A percentile compares a stretch with the other conserved stretches of the same genome.
Evolutionary conservation across 1,140 invertebrate species (phyloP).

Genomic region (Heliconius congener): DNA sequence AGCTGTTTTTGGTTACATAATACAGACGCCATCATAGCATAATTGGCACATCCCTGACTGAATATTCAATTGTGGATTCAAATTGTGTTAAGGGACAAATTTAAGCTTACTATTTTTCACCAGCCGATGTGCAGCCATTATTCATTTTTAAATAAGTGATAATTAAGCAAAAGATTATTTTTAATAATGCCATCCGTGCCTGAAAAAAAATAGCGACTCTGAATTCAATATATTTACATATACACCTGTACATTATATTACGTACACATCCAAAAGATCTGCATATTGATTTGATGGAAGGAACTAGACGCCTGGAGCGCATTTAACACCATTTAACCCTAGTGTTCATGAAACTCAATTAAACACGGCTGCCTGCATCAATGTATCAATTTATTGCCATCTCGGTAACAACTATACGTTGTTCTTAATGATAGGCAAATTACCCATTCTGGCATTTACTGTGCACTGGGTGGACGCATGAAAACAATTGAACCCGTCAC

Average conservation of each 20-base stretch:
- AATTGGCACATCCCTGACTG: too few relatives aligned
- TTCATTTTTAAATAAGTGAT: too few relatives aligned
- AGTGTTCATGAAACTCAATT: constrained; percentile 52
- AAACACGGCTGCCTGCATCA: constrained; percentile 33
- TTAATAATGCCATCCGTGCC: too few relatives aligned
- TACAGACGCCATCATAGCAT: too few relatives aligned
- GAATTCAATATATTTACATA: not conserved
- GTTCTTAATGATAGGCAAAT: constrained; percentile 17
- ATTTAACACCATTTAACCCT: constrained; percentile 63
- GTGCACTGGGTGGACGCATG: not conserved
- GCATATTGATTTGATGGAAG: constrained; percentile 29
- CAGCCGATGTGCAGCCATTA: too few relatives aligned
- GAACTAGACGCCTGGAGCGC: constrained; percentile 36
- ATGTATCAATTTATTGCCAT: constrained; percentile 32
- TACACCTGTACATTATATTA: not conserved
- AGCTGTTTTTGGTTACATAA: too few relatives aligned
- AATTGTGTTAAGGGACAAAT: too few relatives aligned
- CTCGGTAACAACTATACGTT: constrained; percentile 9
- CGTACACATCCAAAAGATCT: not conserved
- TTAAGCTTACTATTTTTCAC: too few relatives aligned
- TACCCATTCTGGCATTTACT: constrained; percentile 11
- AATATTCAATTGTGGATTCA: too few relatives aligned
- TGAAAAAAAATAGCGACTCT: too few relatives aligned
- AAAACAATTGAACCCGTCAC: not conserved
- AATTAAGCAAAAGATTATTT: too few relatives aligned